These are phyloP conservation scores for Caenorhabditis uteleia DNA, from an alignment of 2,888 invertebrate genomes.

Conservation along the genomic window DNA sequence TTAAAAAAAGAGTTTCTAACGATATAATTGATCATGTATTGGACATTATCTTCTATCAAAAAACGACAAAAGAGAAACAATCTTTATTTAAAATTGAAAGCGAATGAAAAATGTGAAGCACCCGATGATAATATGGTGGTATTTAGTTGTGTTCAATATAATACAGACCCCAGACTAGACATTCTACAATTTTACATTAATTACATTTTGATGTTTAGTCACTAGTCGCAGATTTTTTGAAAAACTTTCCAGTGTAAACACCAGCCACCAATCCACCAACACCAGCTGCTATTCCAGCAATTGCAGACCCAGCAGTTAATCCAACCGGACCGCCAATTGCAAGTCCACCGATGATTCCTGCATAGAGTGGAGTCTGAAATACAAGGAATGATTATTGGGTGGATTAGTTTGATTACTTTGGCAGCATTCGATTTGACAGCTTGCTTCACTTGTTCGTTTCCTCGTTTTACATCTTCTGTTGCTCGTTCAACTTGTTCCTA, in stretches of 20 bases:
- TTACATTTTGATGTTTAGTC: conserved; percentile 4
- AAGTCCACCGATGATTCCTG: conserved; percentile 60
- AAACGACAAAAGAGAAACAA: too few species aligned
- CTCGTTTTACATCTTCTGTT: conserved; percentile 54
- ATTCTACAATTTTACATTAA: too few species aligned
- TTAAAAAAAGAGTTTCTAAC: too few species aligned
- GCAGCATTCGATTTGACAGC: conserved; percentile 61
- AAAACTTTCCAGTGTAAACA: conserved; percentile 52
- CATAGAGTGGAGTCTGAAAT: conserved; percentile 58
- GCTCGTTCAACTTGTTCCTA: conserved; percentile 65
- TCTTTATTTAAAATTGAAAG: background rate
- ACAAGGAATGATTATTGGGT: too few species aligned
- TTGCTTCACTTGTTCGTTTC: conserved; percentile 60
- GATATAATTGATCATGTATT: too few species aligned
- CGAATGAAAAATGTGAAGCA: background rate
- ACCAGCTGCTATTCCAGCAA: conserved; percentile 63
- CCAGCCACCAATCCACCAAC: conserved; percentile 64
- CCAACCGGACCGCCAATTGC: conserved; percentile 66
- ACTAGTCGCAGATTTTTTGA: conserved; percentile 48
- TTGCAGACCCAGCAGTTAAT: conserved; percentile 61
- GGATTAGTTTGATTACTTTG: too few species aligned
- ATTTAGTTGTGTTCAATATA: too few species aligned
- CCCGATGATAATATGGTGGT: background rate
- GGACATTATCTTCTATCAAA: too few species aligned
- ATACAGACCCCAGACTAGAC: too few species aligned